Percentiles rank a stretch among this genome's conserved stretches.
Conservation (phyloP, 2,113 vertebrate species). For the Aptenodytes forsteri region DNA sequence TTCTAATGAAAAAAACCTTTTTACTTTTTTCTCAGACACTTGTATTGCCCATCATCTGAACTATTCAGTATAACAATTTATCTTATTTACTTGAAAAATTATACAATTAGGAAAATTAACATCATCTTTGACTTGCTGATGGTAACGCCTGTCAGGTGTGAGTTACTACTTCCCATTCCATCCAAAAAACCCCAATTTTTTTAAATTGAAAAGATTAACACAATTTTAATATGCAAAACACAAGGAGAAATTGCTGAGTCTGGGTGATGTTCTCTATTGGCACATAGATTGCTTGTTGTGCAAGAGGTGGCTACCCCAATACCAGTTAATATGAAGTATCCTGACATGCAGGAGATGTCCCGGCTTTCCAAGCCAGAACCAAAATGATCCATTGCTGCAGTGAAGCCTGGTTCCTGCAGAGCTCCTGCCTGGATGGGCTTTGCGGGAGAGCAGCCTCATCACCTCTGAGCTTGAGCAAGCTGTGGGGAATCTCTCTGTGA, state of each 20-base stretch:
- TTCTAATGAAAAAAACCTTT: not conserved
- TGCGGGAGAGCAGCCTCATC: not conserved
- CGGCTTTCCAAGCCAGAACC: not conserved
- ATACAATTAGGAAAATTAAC: not conserved
- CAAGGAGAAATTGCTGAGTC: not conserved
- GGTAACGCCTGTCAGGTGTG: not conserved
- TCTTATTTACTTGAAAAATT: not conserved
- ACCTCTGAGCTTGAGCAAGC: not conserved
- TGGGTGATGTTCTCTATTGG: not conserved
- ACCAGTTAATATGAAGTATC: not conserved
- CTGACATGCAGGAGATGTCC: not conserved
- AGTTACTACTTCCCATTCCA: not conserved
- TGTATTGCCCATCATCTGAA: not conserved
- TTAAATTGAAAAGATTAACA: not conserved
- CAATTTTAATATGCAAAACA: not conserved
- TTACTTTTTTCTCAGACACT: not conserved
- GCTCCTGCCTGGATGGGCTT: not conserved
- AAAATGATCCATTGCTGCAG: not conserved
- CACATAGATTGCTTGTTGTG: not conserved
- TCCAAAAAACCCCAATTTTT: not conserved
- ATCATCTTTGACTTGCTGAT: not conserved
- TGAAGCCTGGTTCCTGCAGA: not conserved
- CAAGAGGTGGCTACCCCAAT: not conserved
- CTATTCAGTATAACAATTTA: not conserved
- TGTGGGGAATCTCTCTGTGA: not conserved